Percentiles rank a stretch among this genome's conserved stretches.
phyloP scores from a whole-genome alignment of 2,797 vertebrate genomes.

The Tinamus major region DNA sequence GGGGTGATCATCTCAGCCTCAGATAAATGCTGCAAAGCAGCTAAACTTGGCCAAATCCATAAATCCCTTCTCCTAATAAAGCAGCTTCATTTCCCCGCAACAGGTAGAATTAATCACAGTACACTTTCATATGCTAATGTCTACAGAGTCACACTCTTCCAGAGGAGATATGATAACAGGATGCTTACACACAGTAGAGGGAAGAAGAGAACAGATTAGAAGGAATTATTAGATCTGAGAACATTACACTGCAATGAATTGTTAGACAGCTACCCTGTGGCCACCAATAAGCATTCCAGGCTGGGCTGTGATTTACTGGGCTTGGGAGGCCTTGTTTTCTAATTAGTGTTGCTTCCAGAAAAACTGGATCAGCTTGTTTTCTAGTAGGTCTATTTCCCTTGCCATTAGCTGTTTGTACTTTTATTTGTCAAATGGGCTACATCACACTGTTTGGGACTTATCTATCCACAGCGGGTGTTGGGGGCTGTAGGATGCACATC shows the following conservation, averaged over 20 bases:
- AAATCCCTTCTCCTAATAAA: constrained; percentile 56
- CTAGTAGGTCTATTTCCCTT: neutral
- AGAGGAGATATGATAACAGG: neutral
- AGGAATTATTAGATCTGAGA: constrained; percentile 33
- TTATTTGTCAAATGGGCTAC: neutral
- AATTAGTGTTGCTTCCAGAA: constrained; percentile 22
- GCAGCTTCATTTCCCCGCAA: constrained; percentile 27
- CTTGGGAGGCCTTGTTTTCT: constrained; percentile 17
- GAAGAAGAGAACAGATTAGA: neutral
- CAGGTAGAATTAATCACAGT: constrained; percentile 39
- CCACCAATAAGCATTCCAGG: constrained; percentile 18
- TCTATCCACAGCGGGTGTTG: neutral
- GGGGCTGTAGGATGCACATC: neutral
- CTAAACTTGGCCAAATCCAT: constrained; percentile 54
- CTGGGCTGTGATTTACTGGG: constrained; percentile 17
- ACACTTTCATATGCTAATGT: constrained; percentile 17
- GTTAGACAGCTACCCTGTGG: constrained; percentile 16
- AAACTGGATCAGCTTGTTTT: constrained; percentile 22
- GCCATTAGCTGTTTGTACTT: neutral
- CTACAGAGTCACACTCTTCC: neutral
- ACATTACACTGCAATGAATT: constrained; percentile 18
- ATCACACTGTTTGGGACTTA: neutral
- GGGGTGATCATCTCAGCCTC: neutral
- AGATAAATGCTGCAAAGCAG: constrained; percentile 30
- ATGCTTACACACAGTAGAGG: neutral